Conservation (phyloP, 2,797 vertebrate species). For the Spinus olivaceus region DNA sequence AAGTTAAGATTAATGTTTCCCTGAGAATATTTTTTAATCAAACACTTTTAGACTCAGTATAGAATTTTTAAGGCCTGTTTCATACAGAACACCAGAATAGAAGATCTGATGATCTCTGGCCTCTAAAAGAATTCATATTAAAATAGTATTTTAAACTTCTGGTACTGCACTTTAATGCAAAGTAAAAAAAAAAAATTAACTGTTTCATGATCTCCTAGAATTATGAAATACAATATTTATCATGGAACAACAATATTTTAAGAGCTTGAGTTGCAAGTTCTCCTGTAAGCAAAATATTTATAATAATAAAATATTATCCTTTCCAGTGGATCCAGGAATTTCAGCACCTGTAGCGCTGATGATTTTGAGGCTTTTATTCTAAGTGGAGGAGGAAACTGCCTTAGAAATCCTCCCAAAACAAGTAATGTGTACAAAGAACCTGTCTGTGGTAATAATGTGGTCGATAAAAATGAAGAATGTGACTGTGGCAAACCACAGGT, state of each 20-base stretch:
- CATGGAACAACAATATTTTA: not conserved
- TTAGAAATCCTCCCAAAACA: constrained; percentile 80
- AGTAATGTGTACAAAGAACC: constrained; percentile 71
- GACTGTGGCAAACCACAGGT: constrained; percentile 88
- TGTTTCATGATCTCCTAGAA: not conserved
- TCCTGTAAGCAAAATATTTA: not conserved
- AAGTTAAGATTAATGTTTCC: not conserved
- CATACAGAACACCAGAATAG: not conserved
- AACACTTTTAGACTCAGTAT: not conserved
- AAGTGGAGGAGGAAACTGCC: constrained; percentile 80
- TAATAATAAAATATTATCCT: not conserved
- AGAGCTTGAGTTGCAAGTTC: not conserved
- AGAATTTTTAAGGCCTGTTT: not conserved
- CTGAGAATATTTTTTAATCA: not conserved
- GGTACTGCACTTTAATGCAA: not conserved
- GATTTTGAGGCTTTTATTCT: constrained; percentile 82
- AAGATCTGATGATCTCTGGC: not conserved
- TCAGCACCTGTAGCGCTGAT: constrained; percentile 82
- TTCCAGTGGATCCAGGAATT: constrained; percentile 74
- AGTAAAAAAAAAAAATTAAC: not conserved
- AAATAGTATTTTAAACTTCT: not conserved
- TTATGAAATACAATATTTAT: not conserved
- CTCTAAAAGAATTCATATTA: not conserved
- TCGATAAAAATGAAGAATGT: constrained; percentile 84
- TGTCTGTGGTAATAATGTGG: constrained; percentile 83